Evolutionary conservation across 2,113 vertebrate genomes (phyloP), one percentile per base, ranked within the genome.

Genomic region (Pelobates fuscus): DNA sequence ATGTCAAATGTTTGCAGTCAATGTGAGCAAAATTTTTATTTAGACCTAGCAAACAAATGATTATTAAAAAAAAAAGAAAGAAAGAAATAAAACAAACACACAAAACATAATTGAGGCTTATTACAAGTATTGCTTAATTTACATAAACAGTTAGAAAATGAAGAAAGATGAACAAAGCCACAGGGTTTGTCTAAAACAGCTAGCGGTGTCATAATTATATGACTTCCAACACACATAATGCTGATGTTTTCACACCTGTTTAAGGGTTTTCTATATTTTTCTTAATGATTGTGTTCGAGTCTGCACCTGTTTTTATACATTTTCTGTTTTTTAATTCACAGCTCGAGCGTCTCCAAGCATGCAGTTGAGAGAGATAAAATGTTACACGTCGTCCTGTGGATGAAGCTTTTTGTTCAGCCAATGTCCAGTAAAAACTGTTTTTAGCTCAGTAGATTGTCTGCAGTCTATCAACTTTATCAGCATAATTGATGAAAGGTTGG

Each of bases 201-300:
- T 61, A 20, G 41, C 69, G 59, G 57, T 71, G 69, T 57, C 69
- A 46, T 71, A 71, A 71, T 71, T 71, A 71, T 71, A 71, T 71
- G 69, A 71, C 61, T 60, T 71, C 57, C 57, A 44, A 62, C 58
- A 62, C 30, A 61, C 57, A 61, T 71, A 71, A 71, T 71, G 57
- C 23, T 57, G 46, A 24, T 57, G 29, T 29, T 59, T 44, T 25
- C 55, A 20, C 69, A 71, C 69, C 69, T 71, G 69, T 61, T 71
- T 71, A 46, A 71, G 23, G 21, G 41, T 25, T 49, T 55, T 60
- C 69, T 61, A 27, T 61, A 60, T 61, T 61, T 61, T 15, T 46
- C 58, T 21, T 46, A 61, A 44, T 24, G 30, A 24, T 6, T 8
- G 32, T 37, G 67, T 62, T 62, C 26, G 17, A 61, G 41, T 17